These are phyloP conservation scores for Galagoides demidoff DNA, from an alignment of 2,797 vertebrate species.

Conservation along the genomic window DNA sequence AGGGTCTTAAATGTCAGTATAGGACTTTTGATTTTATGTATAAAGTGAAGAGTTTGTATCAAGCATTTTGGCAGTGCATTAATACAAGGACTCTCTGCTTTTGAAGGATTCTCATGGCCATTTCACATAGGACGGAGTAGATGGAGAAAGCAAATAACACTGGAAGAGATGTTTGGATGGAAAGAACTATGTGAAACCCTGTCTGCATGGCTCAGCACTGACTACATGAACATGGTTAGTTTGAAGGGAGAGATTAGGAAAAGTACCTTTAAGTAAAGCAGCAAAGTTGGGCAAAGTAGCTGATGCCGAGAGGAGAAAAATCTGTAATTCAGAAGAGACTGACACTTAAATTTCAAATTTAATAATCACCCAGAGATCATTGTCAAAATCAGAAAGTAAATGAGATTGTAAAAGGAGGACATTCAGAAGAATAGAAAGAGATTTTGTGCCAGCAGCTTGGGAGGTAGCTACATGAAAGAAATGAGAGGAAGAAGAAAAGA, in stretches of 20 bases:
- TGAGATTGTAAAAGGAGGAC: not conserved
- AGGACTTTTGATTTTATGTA: not conserved
- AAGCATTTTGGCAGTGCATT: not conserved
- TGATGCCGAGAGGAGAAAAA: not conserved
- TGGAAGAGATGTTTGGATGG: not conserved
- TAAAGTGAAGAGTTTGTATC: not conserved
- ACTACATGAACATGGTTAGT: not conserved
- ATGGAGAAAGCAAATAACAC: not conserved
- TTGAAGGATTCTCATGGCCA: not conserved
- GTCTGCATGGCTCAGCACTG: not conserved
- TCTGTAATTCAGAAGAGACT: not conserved
- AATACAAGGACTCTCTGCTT: not conserved
- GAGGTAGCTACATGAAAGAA: not conserved
- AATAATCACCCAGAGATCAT: not conserved
- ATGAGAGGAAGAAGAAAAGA: not conserved
- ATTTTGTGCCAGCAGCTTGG: not conserved
- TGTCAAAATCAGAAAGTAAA: not conserved
- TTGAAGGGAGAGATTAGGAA: not conserved
- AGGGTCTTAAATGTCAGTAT: not conserved
- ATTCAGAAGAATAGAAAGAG: not conserved
- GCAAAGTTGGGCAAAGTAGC: not conserved
- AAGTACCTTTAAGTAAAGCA: not conserved
- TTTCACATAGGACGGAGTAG: not conserved
- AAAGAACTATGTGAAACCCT: not conserved
- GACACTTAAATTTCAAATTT: not conserved